Conservation (phyloP, 2,797 vertebrate genomes). For the Cichlasoma orientale region DNA sequence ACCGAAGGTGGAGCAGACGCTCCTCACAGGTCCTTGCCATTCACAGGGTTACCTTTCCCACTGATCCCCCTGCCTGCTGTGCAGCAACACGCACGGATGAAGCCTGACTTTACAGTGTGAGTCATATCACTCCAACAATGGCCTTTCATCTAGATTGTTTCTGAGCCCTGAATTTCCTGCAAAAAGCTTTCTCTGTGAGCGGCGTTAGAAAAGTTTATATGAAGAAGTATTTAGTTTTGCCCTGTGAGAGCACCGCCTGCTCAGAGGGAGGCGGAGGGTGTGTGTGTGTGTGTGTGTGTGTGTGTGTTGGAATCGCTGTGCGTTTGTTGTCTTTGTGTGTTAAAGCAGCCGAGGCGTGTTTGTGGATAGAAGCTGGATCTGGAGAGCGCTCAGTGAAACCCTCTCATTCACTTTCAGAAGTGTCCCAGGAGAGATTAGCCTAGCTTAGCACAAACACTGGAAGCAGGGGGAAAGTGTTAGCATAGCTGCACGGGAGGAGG, state of each 20-base stretch:
- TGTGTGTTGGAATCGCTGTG: slow-evolving; percentile 1
- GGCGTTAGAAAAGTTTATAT: slow-evolving; percentile 21
- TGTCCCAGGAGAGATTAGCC: background rate
- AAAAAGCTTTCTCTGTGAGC: background rate
- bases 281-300: background rate
- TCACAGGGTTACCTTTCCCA: too few relatives aligned
- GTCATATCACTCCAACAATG: background rate
- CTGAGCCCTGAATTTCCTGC: background rate
- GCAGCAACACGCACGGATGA: too few relatives aligned
- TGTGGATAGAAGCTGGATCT: background rate
- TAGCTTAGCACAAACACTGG: slow-evolving; percentile 11
- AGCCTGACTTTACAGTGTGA: too few relatives aligned
- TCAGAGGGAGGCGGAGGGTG: background rate
- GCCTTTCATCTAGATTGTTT: background rate
- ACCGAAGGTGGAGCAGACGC: too few relatives aligned
- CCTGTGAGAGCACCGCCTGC: background rate
- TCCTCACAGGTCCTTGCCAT: too few relatives aligned
- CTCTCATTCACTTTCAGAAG: background rate
- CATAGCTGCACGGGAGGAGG: background rate
- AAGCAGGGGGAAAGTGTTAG: background rate
- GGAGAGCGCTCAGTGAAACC: background rate
- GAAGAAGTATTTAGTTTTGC: slow-evolving; percentile 11
- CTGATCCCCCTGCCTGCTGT: too few relatives aligned
- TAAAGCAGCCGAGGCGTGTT: background rate
- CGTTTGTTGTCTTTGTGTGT: slow-evolving; percentile 11